Evolutionary conservation across 2,113 vertebrate genomes (phyloP).

Genomic region (Casuarius casuarius): DNA sequence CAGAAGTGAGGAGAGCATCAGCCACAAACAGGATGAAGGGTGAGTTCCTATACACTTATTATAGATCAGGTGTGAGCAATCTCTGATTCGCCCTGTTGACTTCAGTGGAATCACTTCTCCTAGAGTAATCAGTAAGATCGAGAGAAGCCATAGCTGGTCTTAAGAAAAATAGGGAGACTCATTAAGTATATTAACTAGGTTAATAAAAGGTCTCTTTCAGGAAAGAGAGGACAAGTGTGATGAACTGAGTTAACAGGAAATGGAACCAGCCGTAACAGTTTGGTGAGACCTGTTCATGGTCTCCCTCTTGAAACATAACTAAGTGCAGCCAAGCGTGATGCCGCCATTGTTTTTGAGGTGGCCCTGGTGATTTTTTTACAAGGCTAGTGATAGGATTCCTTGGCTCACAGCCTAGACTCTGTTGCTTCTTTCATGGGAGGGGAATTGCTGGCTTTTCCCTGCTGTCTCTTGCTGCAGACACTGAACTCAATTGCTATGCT

Average conservation of each 20-base stretch:
- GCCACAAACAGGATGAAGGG: not conserved
- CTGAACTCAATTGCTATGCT: not conserved
- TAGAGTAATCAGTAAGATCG: not conserved
- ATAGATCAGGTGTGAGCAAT: not conserved
- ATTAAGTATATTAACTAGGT: not conserved
- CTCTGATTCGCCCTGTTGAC: not conserved
- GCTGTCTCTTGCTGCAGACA: slow-evolving; percentile 1
- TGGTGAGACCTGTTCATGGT: not conserved
- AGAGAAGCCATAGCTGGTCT: not conserved
- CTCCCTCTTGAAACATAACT: slow-evolving; percentile 2
- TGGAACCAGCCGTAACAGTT: not conserved
- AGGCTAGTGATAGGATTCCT: slow-evolving; percentile 34
- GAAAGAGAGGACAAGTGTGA: slow-evolving; percentile 33
- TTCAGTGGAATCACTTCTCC: not conserved
- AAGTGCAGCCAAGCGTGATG: not conserved
- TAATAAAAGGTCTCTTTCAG: slow-evolving; percentile 8
- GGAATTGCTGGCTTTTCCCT: not conserved
- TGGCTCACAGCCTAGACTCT: slow-evolving; percentile 24
- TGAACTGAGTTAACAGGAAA: slow-evolving; percentile 29
- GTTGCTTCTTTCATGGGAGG: not conserved
- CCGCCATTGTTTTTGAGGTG: slow-evolving; percentile 22
- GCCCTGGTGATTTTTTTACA: slow-evolving; percentile 51
- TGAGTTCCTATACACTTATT: not conserved
- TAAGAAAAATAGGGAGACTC: not conserved
- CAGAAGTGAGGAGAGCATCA: not conserved